Evolutionary conservation across 2,113 vertebrate genomes (phyloP).

Genomic region (Embiotoca jacksoni): DNA sequence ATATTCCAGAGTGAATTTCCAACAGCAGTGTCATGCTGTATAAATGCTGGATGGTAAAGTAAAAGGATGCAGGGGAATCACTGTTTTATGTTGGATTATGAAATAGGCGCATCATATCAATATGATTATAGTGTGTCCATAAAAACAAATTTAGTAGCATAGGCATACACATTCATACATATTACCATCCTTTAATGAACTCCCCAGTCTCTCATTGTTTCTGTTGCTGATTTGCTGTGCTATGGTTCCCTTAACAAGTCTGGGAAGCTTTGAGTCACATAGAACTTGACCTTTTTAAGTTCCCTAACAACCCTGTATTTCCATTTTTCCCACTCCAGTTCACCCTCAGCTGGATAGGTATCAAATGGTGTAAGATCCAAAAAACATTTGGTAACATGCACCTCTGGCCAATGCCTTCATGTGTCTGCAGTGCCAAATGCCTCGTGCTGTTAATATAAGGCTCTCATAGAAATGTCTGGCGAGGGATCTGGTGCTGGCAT

Average conservation of each 20-base stretch:
- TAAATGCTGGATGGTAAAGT: neutral
- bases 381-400: neutral
- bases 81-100: neutral
- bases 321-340: neutral
- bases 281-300: no score
- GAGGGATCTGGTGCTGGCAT: neutral
- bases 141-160: neutral
- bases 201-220: neutral
- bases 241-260: no score
- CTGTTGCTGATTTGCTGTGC: no score
- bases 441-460: neutral
- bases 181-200: neutral
- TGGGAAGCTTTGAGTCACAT: no score
- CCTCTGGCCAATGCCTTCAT: neutral
- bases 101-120: neutral
- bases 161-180: neutral
- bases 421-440: neutral
- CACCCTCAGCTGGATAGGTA: neutral
- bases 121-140: neutral
- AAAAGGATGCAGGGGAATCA: slow-evolving; percentile 10
- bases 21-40: neutral
- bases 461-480: neutral
- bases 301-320: neutral
- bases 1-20: slow-evolving; percentile 8
- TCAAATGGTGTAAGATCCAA: neutral